These are phyloP conservation scores for Cecidostiba fungosa DNA, from an alignment of 2,888 invertebrate genomes.

Conservation along the genomic window DNA sequence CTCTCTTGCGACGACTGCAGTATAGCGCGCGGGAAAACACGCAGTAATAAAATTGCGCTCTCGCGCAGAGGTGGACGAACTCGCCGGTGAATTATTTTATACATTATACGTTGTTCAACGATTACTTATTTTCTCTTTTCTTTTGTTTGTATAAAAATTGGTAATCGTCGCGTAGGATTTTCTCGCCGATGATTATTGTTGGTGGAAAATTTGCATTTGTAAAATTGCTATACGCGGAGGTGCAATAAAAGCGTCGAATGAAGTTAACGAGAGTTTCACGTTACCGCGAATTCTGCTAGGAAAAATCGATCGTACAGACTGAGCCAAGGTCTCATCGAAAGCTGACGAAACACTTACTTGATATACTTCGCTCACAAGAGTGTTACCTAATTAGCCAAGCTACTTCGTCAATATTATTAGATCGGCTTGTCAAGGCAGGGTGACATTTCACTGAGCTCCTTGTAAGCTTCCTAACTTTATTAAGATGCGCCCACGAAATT, in stretches of 20 bases:
- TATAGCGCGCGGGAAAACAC: conserved; percentile 18
- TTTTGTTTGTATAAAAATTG: too few species aligned
- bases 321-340: conserved; percentile 54
- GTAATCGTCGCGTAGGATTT: too few species aligned
- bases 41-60: conserved; percentile 8
- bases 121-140: too few species aligned
- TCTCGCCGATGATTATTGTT: background rate
- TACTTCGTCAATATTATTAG: conserved; percentile 46
- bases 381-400: conserved; percentile 45
- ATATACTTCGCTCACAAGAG: conserved; percentile 30
- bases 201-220: background rate
- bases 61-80: background rate
- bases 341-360: conserved; percentile 47
- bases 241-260: background rate
- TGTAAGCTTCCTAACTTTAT: conserved; percentile 31
- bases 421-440: conserved; percentile 45
- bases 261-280: conserved; percentile 5
- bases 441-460: conserved; percentile 35
- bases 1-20: too few species aligned
- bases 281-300: conserved; percentile 21
- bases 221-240: background rate
- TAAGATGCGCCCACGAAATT: background rate
- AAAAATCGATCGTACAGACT: conserved; percentile 38
- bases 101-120: too few species aligned
- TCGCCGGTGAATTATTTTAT: background rate